Conservation (phyloP, 2,113 vertebrate species). For the Gymnobelideus leadbeateri region DNA sequence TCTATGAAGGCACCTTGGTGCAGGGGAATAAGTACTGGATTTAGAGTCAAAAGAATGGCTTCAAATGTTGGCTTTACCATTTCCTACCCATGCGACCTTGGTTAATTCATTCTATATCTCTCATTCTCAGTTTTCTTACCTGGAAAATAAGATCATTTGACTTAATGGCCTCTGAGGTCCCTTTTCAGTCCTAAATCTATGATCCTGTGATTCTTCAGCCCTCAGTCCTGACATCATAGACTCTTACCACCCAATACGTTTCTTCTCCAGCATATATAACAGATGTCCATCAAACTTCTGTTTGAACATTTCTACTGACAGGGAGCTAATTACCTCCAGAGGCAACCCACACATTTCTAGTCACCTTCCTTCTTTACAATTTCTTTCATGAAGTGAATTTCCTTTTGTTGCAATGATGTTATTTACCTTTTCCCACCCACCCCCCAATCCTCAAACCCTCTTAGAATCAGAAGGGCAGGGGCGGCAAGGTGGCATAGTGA, state of each 20-base stretch:
- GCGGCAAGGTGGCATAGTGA: too few relatives aligned
- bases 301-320: neutral
- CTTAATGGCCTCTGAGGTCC: neutral
- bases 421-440: constrained; percentile 15
- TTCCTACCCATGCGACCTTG: neutral
- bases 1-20: neutral
- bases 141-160: neutral
- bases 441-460: neutral
- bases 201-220: neutral
- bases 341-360: neutral
- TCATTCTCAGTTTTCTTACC: neutral
- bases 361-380: neutral
- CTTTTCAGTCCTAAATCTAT: neutral
- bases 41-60: neutral
- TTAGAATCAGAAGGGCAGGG: constrained; percentile 81
- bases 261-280: neutral
- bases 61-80: neutral
- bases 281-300: neutral
- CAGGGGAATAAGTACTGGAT: neutral
- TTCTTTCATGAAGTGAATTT: neutral
- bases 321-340: neutral
- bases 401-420: neutral
- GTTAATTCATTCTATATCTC: neutral
- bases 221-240: neutral
- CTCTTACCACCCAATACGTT: neutral